These are phyloP conservation scores for Aptenodytes forsteri DNA, from an alignment of 2,113 vertebrate species.

Conservation along the genomic window DNA sequence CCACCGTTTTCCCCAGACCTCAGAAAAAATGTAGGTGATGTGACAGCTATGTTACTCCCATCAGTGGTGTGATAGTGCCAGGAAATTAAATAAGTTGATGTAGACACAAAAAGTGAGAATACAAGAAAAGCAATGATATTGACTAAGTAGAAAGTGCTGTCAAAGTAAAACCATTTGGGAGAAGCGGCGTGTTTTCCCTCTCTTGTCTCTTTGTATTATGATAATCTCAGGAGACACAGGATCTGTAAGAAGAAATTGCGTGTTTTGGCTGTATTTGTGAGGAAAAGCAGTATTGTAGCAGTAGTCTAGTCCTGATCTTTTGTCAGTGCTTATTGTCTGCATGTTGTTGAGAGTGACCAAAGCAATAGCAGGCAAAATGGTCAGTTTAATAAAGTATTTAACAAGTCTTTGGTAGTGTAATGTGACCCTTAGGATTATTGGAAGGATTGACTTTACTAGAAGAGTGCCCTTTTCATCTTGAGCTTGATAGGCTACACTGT, in stretches of 20 bases:
- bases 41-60: not conserved
- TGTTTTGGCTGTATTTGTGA: not conserved
- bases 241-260: not conserved
- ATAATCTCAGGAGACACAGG: not conserved
- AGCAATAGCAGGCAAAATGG: not conserved
- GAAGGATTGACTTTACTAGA: not conserved
- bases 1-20: not conserved
- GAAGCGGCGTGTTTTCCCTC: not conserved
- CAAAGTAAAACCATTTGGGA: not conserved
- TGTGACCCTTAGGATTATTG: not conserved
- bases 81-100: not conserved
- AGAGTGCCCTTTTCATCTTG: not conserved
- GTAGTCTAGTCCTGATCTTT: not conserved
- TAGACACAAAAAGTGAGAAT: not conserved
- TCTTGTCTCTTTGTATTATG: not conserved
- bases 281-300: not conserved
- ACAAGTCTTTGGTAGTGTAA: not conserved
- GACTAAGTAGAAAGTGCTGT: not conserved
- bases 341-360: not conserved
- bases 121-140: not conserved
- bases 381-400: not conserved
- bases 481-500: not conserved
- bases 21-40: not conserved
- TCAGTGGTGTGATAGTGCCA: not conserved
- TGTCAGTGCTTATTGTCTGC: not conserved